A percentile compares a stretch with the other conserved stretches of the same genome.
Evolutionary conservation across 1,140 invertebrate species (phyloP).

Genomic region (Heliconius hermathena): DNA sequence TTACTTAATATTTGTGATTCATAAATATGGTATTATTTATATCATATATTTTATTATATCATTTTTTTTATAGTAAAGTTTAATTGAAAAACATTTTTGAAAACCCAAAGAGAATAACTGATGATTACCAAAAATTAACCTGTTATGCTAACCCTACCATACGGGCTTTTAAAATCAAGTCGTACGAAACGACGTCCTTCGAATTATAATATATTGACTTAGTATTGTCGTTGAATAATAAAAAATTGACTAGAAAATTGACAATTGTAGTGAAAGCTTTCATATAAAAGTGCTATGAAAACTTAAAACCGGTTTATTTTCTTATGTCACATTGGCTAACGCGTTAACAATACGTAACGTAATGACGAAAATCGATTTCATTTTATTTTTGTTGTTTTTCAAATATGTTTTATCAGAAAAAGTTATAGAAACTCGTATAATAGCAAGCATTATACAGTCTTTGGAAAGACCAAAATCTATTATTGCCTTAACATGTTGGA

Average conservation of each 20-base stretch:
- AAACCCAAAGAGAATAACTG: too few relatives aligned
- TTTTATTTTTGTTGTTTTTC: conserved; percentile 23
- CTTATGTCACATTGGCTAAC: background rate
- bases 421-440: conserved; percentile 34
- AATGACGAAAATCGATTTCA: conserved; percentile 23
- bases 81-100: background rate
- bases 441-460: conserved; percentile 50
- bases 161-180: background rate
- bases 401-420: conserved; percentile 28
- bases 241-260: background rate
- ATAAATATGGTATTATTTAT: background rate
- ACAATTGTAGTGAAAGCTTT: background rate
- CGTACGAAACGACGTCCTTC: background rate
- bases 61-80: background rate
- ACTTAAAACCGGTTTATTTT: background rate
- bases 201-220: background rate
- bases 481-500: conserved; percentile 53
- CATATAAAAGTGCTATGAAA: background rate
- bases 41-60: background rate
- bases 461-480: conserved; percentile 48
- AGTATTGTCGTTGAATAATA: background rate
- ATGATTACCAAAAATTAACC: background rate
- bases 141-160: background rate
- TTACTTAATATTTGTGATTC: conserved; percentile 13
- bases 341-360: background rate